Conservation (phyloP, 2,113 vertebrate genomes). For the Oncorhynchus masou region DNA sequence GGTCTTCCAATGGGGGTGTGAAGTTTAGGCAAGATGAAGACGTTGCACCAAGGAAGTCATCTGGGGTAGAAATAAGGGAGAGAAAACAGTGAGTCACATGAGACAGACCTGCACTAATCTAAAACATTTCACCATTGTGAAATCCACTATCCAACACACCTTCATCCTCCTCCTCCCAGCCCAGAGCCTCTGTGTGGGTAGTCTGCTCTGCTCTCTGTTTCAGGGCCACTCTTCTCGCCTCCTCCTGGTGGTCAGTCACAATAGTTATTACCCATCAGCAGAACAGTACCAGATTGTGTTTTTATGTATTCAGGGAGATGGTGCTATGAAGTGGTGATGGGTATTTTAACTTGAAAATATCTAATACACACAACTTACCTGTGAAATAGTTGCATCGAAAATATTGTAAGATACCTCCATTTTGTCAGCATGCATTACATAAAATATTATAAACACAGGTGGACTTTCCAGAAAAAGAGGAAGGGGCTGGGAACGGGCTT, state of each 20-base stretch:
- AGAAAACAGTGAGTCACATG: neutral
- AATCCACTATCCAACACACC: constrained; percentile 50
- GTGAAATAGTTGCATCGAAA: no score
- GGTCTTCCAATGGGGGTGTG: constrained; percentile 64
- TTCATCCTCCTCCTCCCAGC: constrained; percentile 96
- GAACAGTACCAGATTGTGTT: no score
- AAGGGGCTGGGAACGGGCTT: no score
- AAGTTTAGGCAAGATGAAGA: constrained; percentile 69
- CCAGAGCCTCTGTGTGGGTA: constrained; percentile 82
- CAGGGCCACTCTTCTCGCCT: constrained; percentile 88
- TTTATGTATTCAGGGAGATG: no score
- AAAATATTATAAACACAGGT: no score
- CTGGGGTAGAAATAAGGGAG: constrained; percentile 62
- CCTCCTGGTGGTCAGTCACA: constrained; percentile 75
- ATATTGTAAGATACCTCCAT: no score
- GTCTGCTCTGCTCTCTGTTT: constrained; percentile 92
- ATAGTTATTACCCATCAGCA: neutral
- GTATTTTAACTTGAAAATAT: no score
- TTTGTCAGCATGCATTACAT: no score
- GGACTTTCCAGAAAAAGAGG: no score
- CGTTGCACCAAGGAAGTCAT: constrained; percentile 79
- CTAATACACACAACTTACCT: no score
- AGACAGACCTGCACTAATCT: neutral
- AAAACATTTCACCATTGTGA: neutral
- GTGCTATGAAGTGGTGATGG: no score